Conservation (phyloP, 2,797 vertebrate species). For the Simalia tracyae region DNA sequence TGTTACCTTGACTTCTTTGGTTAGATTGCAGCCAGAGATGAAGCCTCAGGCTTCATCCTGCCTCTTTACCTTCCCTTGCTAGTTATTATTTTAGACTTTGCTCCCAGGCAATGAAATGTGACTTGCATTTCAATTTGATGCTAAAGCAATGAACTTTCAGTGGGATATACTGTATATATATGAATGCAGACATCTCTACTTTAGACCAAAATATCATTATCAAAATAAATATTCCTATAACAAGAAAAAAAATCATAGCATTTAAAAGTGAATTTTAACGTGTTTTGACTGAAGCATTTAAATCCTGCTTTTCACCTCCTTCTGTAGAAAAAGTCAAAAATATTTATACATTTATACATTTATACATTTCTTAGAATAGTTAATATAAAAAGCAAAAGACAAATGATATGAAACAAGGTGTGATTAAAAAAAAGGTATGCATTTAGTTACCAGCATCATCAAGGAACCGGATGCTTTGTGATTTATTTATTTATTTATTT, state of each 20-base stretch:
- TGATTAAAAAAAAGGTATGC: background rate
- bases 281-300: background rate
- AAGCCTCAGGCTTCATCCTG: too few relatives aligned
- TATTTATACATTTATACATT: background rate
- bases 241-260: background rate
- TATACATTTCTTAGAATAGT: background rate
- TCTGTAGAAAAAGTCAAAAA: background rate
- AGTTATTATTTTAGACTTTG: too few relatives aligned
- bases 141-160: background rate
- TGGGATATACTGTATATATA: too few relatives aligned
- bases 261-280: background rate
- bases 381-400: background rate
- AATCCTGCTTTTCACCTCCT: background rate
- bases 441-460: background rate
- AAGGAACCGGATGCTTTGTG: background rate
- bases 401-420: background rate
- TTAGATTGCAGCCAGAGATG: too few relatives aligned
- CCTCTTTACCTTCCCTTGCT: too few relatives aligned
- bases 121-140: background rate
- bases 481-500: too few relatives aligned
- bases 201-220: background rate
- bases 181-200: background rate
- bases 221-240: background rate
- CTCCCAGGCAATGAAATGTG: too few relatives aligned
- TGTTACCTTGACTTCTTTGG: too few relatives aligned